A percentile compares a stretch with the other conserved stretches of the same genome.
These are phyloP conservation scores for Neosilurus hyrtlii DNA, from an alignment of 2,797 vertebrate species.

Conservation along the genomic window DNA sequence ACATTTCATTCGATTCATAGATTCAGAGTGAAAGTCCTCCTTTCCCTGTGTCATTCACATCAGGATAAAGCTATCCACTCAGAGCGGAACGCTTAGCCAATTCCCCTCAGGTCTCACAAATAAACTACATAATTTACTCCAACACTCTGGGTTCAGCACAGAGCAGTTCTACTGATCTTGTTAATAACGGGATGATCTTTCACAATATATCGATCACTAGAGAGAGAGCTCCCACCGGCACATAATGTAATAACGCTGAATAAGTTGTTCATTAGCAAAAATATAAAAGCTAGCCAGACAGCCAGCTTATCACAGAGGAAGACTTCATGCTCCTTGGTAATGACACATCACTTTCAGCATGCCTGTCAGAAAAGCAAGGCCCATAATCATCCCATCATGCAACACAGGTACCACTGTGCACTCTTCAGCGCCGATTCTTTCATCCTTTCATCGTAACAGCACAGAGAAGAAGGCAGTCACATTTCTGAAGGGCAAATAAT, in stretches of 20 bases:
- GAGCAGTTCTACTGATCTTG: conserved; percentile 19
- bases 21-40: conserved; percentile 32
- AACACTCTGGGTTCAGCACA: not conserved
- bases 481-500: conserved; percentile 49
- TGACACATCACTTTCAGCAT: conserved; percentile 72
- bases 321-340: conserved; percentile 44
- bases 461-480: conserved; percentile 49
- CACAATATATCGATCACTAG: not conserved
- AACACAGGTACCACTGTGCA: conserved; percentile 66
- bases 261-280: conserved; percentile 55
- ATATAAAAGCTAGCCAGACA: conserved; percentile 64
- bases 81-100: conserved; percentile 15
- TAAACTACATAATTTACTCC: conserved; percentile 20
- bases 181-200: conserved; percentile 23
- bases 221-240: conserved; percentile 36
- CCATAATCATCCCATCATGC: conserved; percentile 72
- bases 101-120: conserved; percentile 11
- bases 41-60: conserved; percentile 27
- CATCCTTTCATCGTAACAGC: conserved; percentile 61
- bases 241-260: conserved; percentile 35
- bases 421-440: conserved; percentile 53
- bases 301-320: conserved; percentile 57
- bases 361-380: conserved; percentile 73
- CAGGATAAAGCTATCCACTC: conserved; percentile 26
- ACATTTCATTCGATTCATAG: conserved; percentile 43